Evolutionary conservation across 2,113 vertebrate genomes (phyloP), one percentile per base, ranked within the genome.

Genomic region (Urocitellus parryii): DNA sequence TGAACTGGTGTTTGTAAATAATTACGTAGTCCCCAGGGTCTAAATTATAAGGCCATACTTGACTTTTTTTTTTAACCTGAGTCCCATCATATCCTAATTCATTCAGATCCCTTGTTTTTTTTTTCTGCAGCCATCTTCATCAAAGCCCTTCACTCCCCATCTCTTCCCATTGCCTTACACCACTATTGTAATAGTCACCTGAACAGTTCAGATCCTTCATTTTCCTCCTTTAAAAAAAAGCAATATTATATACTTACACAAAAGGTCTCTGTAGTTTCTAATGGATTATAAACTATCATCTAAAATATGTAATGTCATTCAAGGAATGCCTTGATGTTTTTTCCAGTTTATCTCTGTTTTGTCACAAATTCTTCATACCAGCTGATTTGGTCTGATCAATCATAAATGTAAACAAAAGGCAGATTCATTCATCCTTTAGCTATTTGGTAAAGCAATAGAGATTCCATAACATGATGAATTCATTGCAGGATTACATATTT

Each of bases 271-370:
- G 5, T 85, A 18, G 45, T 80, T 81, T n/a, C 34, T 82, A 3
- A 14, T 94, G 72, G 37, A 65, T 90, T 79, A 95, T 17, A 95
- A 90, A 90, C 78, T 88, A 77, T 34, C 79, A 90, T 93, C 9
- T 48, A 89, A 93, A 93, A 70, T 81, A 74, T 29, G 79, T 80
- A 72, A 61, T 56, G 45, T 58, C 22, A 72, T 88, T 68, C 42
- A 88, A 48, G 12, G 37, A 34, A 45, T 84, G 24, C 25, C 32
- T 77, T 95, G 45, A 48, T 89, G 39, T 25, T 29, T 76, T 96
- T 73, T 93, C 34, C 13, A 56, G 17, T 81, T 91, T 72, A 18
- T 67, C 39, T 74, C 24, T 53, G 25, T 25, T 95, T 91, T 80
- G 29, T 94, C 39, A 94, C 29, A 90, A 63, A 68, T 79, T 94